Base-by-base conservation (phyloP, 2,888 invertebrate species). In the Lithophane leautieri region DNA sequence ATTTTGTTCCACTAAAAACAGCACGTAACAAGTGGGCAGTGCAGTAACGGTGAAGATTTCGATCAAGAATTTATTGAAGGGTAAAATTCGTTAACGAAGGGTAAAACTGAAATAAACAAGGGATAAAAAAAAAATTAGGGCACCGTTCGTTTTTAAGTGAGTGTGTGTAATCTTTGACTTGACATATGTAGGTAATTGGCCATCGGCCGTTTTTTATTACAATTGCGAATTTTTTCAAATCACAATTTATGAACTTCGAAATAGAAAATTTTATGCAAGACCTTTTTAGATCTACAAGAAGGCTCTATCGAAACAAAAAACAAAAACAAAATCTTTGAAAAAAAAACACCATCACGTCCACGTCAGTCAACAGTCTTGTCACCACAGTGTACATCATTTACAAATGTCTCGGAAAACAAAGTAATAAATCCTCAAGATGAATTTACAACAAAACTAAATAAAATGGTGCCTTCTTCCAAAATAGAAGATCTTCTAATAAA, bases 401-500 rank as follows among this genome's bases (percentile, higher is more conserved):
- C 7, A 79, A 61, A 68, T 61, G 54, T 62, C 56, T 12, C 22
- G 2, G 12, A 40, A 65, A 58, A 52, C 0, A 68, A 58, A 47
- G 2, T 42, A 47, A 25, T 7, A 44, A 58, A 28, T 14, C 6
- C 16, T 6, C 16, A 19, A 62, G 34, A 22, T 34, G 2, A 52
- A 34, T n/a, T 28, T 28, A 40, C 14, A 47, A 63, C n/a, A 74
- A 68, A 34, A 47, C 14, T 6, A 12, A 65, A 68, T 25, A 71
- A 66, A 71, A 81, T 84, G 73, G 22, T 62, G 9, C 19, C 6
- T 14, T 22, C 9, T 0, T 9, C 2, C 4, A 34, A 58, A 25
- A 34, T 9, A 65, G 28, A 34, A 2, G 0, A 12, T 25, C 44
- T 42, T 88, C 79, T 75, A 91, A 93, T 42, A 89, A 79, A 76